Percentiles rank a stretch among this genome's conserved stretches.
These are phyloP conservation scores for Dolichotis patagonum DNA, from an alignment of 2,113 vertebrate genomes.

Conservation along the genomic window DNA sequence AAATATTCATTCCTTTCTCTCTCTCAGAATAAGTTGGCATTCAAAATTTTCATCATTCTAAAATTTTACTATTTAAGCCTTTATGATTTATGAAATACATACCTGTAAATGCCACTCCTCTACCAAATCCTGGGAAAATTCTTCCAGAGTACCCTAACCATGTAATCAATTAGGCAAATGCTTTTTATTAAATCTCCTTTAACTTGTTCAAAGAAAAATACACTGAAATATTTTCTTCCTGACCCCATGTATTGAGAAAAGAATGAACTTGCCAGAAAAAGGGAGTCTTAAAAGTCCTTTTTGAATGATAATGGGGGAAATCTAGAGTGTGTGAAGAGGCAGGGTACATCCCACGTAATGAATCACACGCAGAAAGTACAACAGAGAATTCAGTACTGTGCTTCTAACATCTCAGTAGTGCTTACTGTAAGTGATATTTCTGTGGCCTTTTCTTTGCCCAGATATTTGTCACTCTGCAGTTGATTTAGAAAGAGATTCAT, in stretches of 20 bases:
- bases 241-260: slow-evolving; percentile 45
- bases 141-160: neutral
- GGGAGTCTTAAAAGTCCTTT: slow-evolving; percentile 44
- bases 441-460: slow-evolving; percentile 80
- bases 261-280: slow-evolving; percentile 66
- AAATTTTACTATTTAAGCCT: slow-evolving; percentile 18
- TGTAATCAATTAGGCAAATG: slow-evolving; percentile 10
- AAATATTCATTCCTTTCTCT: neutral
- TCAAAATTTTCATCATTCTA: neutral
- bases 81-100: neutral
- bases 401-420: slow-evolving; percentile 56
- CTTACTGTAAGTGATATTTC: slow-evolving; percentile 83
- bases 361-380: slow-evolving; percentile 73
- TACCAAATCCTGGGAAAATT: neutral
- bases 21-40: neutral
- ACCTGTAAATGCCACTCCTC: neutral
- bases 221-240: slow-evolving; percentile 55
- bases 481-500: slow-evolving; percentile 89
- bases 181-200: slow-evolving; percentile 3
- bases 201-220: slow-evolving; percentile 34
- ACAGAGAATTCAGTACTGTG: slow-evolving; percentile 53
- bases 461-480: slow-evolving; percentile 86
- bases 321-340: slow-evolving; percentile 69
- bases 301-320: slow-evolving; percentile 69
- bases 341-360: slow-evolving; percentile 73